Evolutionary conservation across 2,888 invertebrate species (phyloP).

Genomic region (Sinelater perroti): DNA sequence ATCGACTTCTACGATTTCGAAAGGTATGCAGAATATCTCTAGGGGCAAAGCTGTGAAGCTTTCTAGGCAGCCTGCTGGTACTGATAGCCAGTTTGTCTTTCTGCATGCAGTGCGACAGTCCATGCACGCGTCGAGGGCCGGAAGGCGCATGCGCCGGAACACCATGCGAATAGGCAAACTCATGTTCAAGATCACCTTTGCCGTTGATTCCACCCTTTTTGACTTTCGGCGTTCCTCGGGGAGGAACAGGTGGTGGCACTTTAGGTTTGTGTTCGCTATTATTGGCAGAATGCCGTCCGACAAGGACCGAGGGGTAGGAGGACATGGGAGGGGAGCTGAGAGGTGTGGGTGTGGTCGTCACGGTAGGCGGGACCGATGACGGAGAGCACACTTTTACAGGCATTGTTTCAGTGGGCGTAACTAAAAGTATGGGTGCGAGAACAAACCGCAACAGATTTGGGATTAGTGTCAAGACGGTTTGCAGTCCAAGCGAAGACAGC

Average conservation of each 20-base stretch:
- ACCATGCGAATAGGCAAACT: slow-evolving; percentile 30
- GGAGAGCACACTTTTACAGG: slow-evolving; percentile 63
- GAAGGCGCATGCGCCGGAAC: slow-evolving; percentile 23
- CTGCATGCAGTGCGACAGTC: neutral
- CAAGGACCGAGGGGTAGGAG: slow-evolving; percentile 79
- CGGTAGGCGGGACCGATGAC: slow-evolving; percentile 29
- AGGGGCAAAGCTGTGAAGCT: slow-evolving; percentile 11
- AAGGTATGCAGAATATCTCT: slow-evolving; percentile 4
- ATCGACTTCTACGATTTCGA: slow-evolving; percentile 3
- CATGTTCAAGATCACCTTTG: slow-evolving; percentile 53
- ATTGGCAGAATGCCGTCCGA: slow-evolving; percentile 64
- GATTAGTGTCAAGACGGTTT: slow-evolving; percentile 42
- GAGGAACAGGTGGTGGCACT: slow-evolving; percentile 89
- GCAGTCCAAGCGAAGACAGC: slow-evolving; percentile 46
- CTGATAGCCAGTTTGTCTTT: neutral
- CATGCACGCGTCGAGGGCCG: slow-evolving; percentile 3
- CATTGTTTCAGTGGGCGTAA: slow-evolving; percentile 66
- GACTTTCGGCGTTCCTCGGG: slow-evolving; percentile 79
- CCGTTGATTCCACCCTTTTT: slow-evolving; percentile 64
- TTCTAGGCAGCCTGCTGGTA: neutral
- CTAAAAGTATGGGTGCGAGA: too few relatives aligned
- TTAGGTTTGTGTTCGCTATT: slow-evolving; percentile 72
- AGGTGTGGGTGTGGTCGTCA: slow-evolving; percentile 60
- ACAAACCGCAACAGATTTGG: too few relatives aligned
- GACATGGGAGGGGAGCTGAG: slow-evolving; percentile 64